A percentile compares a stretch with the other conserved stretches of the same genome.
These are phyloP conservation scores for Falco columbarius DNA, from an alignment of 2,797 vertebrate genomes.

Conservation along the genomic window DNA sequence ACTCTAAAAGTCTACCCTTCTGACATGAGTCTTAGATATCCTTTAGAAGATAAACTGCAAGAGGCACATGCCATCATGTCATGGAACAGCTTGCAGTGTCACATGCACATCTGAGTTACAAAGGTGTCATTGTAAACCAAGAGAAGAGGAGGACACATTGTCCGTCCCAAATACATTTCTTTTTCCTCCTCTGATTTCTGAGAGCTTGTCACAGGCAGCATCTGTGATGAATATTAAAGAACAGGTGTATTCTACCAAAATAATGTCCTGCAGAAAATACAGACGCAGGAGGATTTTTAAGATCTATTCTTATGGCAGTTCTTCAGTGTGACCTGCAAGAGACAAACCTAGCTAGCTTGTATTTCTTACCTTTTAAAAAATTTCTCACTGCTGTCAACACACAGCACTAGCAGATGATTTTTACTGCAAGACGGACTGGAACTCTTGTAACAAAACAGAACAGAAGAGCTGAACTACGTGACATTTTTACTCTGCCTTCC, in stretches of 20 bases:
- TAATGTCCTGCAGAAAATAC: neutral
- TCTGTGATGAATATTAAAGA: neutral
- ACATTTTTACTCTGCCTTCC: neutral
- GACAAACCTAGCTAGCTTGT: fast-evolving
- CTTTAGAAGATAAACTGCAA: neutral
- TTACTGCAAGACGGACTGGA: neutral
- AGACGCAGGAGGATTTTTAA: neutral
- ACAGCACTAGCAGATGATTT: neutral
- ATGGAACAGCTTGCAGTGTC: neutral
- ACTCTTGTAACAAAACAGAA: neutral
- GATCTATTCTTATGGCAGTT: neutral
- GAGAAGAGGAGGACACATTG: neutral
- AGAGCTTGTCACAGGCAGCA: neutral
- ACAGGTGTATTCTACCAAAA: neutral
- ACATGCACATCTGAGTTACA: neutral
- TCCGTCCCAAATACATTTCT: neutral
- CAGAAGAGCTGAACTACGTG: neutral
- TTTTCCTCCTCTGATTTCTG: neutral
- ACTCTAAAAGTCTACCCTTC: neutral
- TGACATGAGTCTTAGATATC: neutral
- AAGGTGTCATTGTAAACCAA: neutral
- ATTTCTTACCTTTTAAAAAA: neutral
- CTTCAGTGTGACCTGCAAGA: fast-evolving
- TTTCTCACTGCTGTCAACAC: neutral
- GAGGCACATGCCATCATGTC: neutral